Evolutionary conservation across 2,113 vertebrate species (phyloP).

Genomic region (Rhipidura dahli): DNA sequence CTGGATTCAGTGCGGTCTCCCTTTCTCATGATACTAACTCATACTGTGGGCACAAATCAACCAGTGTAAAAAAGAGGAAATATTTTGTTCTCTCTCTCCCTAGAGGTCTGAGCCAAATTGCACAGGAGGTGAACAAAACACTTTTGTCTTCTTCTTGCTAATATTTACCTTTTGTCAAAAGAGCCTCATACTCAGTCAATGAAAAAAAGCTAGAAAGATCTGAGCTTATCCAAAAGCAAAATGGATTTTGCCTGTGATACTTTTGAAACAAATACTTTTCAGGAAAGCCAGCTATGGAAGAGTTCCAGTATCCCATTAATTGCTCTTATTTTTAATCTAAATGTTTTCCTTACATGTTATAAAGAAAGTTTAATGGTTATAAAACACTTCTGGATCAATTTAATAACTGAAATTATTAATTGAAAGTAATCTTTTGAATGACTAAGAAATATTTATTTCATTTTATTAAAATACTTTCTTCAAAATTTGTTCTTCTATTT

Average conservation of each 20-base stretch:
- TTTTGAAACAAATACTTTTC: background rate
- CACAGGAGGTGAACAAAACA: background rate
- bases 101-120: background rate
- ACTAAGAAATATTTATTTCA: background rate
- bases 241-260: background rate
- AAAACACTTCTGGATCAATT: background rate
- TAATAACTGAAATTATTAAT: background rate
- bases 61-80: background rate
- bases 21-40: background rate
- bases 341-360: background rate
- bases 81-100: background rate
- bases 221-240: background rate
- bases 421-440: background rate
- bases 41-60: background rate
- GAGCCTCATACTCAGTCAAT: background rate
- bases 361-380: background rate
- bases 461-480: background rate
- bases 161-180: background rate
- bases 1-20: background rate
- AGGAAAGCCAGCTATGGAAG: background rate
- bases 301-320: background rate
- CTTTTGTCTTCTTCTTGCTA: background rate
- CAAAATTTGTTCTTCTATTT: background rate
- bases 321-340: background rate
- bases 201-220: background rate